These are phyloP conservation scores for Nyctibius bracteatus DNA, from an alignment of 2,113 vertebrate genomes.

Conservation along the genomic window DNA sequence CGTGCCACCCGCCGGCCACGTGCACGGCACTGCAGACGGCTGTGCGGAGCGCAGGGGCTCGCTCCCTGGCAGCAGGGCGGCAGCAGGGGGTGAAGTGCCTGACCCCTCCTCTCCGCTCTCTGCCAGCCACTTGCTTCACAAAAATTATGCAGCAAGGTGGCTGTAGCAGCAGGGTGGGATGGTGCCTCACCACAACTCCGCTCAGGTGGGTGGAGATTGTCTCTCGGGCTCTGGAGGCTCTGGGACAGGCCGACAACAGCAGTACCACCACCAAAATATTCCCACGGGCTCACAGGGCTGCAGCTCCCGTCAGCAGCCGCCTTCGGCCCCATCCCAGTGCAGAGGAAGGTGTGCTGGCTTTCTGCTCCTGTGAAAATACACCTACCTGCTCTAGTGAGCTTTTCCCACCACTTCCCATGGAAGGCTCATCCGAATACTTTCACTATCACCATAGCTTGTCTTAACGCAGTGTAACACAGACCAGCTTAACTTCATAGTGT, in stretches of 20 bases:
- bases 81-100: not conserved
- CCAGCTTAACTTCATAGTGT: constrained; percentile 57
- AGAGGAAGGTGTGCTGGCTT: not conserved
- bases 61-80: not conserved
- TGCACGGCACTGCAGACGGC: rapidly evolving
- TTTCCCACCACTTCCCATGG: not conserved
- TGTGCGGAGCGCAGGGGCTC: not conserved
- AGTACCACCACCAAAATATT: not conserved
- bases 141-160: not conserved
- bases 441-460: constrained; percentile 46
- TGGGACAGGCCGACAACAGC: not conserved
- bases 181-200: not conserved
- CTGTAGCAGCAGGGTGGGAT: not conserved
- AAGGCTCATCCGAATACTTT: constrained; percentile 27
- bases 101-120: not conserved
- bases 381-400: not conserved
- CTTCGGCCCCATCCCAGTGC: not conserved
- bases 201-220: not conserved
- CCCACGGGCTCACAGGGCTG: not conserved
- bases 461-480: constrained; percentile 22
- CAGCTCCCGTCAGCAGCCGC: not conserved
- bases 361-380: not conserved
- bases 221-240: not conserved
- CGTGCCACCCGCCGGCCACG: not conserved
- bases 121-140: not conserved